These are phyloP conservation scores for Melanostoma scalare DNA, from an alignment of 2,888 invertebrate species.

Conservation along the genomic window DNA sequence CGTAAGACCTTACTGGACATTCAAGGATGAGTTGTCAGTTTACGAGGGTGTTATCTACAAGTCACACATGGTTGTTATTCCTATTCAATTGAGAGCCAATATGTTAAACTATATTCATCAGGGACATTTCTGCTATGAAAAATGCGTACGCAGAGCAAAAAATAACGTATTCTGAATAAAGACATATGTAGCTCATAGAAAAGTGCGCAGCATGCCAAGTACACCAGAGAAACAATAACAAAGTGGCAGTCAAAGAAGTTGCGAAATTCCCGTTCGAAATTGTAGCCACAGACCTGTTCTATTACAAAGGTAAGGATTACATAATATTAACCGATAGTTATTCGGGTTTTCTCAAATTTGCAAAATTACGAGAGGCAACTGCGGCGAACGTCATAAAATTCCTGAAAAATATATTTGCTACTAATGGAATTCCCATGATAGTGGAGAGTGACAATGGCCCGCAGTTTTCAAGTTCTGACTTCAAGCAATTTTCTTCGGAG, in stretches of 20 bases:
- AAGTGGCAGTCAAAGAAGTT: not conserved
- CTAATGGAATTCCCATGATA: conserved; percentile 56
- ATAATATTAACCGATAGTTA: conserved; percentile 3
- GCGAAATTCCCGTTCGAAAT: conserved; percentile 14
- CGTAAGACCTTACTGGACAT: no score
- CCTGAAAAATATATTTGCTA: conserved; percentile 7
- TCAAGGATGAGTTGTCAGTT: no score
- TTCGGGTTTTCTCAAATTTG: conserved; percentile 13
- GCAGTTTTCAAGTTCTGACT: no score
- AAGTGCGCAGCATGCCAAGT: conserved; percentile 1
- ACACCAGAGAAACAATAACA: not conserved
- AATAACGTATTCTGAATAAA: no score
- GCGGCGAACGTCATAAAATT: conserved; percentile 1
- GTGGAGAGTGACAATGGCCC: no score
- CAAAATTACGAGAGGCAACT: conserved; percentile 8
- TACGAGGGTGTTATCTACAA: no score
- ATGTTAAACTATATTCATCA: conserved; percentile 16
- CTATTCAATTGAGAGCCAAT: conserved; percentile 1
- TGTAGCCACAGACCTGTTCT: not conserved
- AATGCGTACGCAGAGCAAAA: no score
- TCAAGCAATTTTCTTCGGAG: no score
- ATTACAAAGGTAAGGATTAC: conserved; percentile 7
- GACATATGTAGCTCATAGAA: not conserved
- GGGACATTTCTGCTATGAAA: no score
- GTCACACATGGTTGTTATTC: not conserved